These are phyloP conservation scores for Aspiorhynchus laticeps DNA, from an alignment of 2,113 vertebrate species.

Conservation along the genomic window DNA sequence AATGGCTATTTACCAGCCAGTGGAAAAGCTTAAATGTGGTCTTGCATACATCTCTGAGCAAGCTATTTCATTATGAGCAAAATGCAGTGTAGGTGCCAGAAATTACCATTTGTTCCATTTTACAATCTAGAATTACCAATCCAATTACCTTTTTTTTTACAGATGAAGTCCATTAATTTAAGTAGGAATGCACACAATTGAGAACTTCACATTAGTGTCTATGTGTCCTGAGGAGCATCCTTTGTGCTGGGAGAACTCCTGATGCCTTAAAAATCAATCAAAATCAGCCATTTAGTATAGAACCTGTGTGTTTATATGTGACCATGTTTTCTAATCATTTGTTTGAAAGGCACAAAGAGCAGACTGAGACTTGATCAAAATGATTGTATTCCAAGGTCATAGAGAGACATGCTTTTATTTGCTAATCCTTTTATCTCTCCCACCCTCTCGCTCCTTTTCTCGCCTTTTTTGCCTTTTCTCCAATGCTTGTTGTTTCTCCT, in stretches of 20 bases:
- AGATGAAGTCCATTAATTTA: too few species aligned
- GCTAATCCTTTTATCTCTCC: slow-evolving; percentile 46
- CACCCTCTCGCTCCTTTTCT: not conserved
- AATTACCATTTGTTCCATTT: not conserved
- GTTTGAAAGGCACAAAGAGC: slow-evolving; percentile 56
- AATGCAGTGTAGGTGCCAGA: not conserved
- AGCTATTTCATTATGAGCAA: not conserved
- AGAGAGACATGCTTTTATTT: slow-evolving; percentile 56
- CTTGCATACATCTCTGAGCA: not conserved
- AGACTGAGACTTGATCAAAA: slow-evolving; percentile 61
- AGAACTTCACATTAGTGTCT: too few species aligned
- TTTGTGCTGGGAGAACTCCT: not conserved
- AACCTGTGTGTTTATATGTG: not conserved
- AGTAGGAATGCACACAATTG: too few species aligned
- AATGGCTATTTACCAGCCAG: slow-evolving; percentile 27
- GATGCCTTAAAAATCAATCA: not conserved
- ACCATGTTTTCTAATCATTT: slow-evolving; percentile 60
- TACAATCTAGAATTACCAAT: too few species aligned
- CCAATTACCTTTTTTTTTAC: too few species aligned
- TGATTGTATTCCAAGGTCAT: slow-evolving; percentile 66
- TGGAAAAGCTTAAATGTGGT: not conserved
- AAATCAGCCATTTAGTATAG: not conserved
- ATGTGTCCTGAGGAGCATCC: not conserved
- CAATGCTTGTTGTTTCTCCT: not conserved
- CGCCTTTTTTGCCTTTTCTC: not conserved